Conservation (phyloP, 1,140 invertebrate genomes). For the Drosophila ananassae region DNA sequence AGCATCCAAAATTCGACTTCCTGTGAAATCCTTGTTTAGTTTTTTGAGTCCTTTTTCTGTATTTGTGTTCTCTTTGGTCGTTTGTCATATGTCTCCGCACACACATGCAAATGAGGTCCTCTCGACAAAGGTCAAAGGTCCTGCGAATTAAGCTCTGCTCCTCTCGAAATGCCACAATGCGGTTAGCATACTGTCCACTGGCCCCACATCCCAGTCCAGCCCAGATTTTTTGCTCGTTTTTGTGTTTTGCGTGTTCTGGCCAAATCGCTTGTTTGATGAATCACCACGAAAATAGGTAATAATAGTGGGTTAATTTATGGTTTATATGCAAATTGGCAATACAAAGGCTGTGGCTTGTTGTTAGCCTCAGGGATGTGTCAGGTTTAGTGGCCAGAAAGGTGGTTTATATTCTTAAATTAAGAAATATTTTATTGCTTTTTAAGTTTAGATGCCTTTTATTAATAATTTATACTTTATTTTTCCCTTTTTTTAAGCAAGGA, state of each 20-base stretch:
- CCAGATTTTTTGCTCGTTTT: not conserved
- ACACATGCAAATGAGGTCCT: slow-evolving; percentile 38
- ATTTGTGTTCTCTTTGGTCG: slow-evolving; percentile 19
- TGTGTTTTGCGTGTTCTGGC: not conserved
- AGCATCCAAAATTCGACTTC: not conserved
- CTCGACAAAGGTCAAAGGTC: slow-evolving; percentile 38
- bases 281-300: not conserved
- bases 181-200: not conserved
- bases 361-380: not conserved
- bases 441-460: too few relatives aligned
- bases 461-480: too few relatives aligned
- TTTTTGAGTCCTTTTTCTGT: slow-evolving; percentile 5
- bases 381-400: not conserved
- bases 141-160: not conserved
- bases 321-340: slow-evolving; percentile 8
- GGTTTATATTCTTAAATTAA: too few relatives aligned
- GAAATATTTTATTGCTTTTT: too few relatives aligned
- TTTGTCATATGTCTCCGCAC: slow-evolving; percentile 30
- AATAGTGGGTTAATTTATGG: slow-evolving; percentile 1
- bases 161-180: not conserved
- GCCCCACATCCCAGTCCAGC: not conserved
- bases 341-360: not conserved
- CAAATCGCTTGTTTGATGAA: not conserved
- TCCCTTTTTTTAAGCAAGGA: too few relatives aligned
- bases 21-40: not conserved